phyloP scores from a whole-genome alignment of 1,140 invertebrate species.

The Episyrphus balteatus region DNA sequence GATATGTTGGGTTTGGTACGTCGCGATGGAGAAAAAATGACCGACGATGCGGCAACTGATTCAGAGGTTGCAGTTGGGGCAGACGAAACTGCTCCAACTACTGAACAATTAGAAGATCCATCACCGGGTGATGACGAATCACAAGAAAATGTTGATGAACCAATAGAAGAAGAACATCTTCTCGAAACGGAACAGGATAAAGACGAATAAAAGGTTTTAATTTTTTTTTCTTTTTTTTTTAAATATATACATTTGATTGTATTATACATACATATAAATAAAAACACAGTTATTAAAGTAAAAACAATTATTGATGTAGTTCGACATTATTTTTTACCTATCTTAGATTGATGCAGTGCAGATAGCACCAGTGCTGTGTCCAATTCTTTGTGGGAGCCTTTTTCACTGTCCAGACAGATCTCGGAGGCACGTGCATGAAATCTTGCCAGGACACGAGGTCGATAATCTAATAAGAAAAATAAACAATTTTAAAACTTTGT shows the following conservation, averaged over 20 bases:
- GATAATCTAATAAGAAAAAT: conserved; percentile 64
- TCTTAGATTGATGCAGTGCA: conserved; percentile 53
- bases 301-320: not conserved
- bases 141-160: too few relatives aligned
- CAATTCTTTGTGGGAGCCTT: conserved; percentile 73
- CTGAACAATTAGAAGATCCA: too few relatives aligned
- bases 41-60: conserved; percentile 7
- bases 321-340: conserved; percentile 8
- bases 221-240: not conserved
- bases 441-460: conserved; percentile 75
- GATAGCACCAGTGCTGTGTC: conserved; percentile 83
- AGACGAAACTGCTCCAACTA: not conserved
- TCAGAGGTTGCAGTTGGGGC: conserved; percentile 1
- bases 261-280: not conserved
- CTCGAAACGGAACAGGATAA: too few relatives aligned
- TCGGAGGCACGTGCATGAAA: conserved; percentile 67
- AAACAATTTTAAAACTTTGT: not conserved
- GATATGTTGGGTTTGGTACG: conserved; percentile 43
- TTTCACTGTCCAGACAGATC: conserved; percentile 76
- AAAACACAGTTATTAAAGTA: not conserved
- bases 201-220: not conserved
- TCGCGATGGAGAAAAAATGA: conserved; percentile 26
- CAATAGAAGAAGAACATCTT: too few relatives aligned
- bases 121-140: too few relatives aligned
- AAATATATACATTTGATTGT: too few relatives aligned